Base-by-base conservation (phyloP, 2,113 vertebrate genomes). In the Pelusios castaneus region DNA sequence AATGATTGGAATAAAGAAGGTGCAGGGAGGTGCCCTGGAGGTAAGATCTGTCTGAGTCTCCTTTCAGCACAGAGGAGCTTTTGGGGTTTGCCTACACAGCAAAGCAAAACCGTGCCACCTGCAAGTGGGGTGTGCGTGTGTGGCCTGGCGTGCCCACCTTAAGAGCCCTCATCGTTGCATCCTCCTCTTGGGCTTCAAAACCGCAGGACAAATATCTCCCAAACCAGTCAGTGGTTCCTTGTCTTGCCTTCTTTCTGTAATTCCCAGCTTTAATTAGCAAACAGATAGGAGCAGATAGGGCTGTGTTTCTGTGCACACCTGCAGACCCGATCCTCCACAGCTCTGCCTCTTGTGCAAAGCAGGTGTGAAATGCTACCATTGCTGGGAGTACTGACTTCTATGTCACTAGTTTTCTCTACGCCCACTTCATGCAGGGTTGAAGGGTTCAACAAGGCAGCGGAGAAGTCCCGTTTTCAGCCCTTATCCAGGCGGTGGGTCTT, bases 1-100 rank as follows among this genome's bases (percentile, higher is more conserved):
- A 95, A 99, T 99, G 99, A 99, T 99, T 3, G 99, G 99, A 43
- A 99, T 99, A 89, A 99, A 99, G 98, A 99, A 99, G 95, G 99
- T 99, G 43, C 99, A 99, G 88, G 99, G 99, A 88, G 99, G 99
- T 52, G 99, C 98, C 51, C 96, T 99, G 5, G 99, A 99, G 98
- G 99, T 99, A 51, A 96, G 98, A 91, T 63, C 5, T 84, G 13
- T 2, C 0, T 93, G 1, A 29, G 10, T 87, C 52, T 86, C 16
- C 60, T 22, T 9, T 4, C 3, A 24, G 51, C 58, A 0, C 9
- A n/a, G 56, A 89, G 9, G 80, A 29, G 41, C 24, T 43, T 38
- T 27, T 38, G 19, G n/a, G 63, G 8, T 22, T 5, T 10, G n/a
- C 38, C 34, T 70, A 7, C 16, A 22, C n/a, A 70, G 63, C 63